Base-by-base conservation (phyloP, 2,888 invertebrate species). In the Chromoteleia sp. region DNA sequence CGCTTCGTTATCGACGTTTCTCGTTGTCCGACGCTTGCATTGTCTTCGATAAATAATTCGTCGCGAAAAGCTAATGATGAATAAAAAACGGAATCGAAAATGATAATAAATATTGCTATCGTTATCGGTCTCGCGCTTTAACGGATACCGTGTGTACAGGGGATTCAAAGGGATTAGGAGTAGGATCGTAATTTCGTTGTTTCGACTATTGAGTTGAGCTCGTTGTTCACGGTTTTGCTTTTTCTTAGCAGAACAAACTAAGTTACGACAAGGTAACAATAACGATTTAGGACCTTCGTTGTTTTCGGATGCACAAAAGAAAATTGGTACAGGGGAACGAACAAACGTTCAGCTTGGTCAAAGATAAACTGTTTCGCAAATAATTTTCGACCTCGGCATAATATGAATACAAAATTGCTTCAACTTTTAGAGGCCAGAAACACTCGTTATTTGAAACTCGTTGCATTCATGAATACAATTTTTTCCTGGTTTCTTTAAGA, bases 1-100 rank as follows among this genome's bases (percentile, higher is more conserved):
- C 76, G 73, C 68, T 84, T 81, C 82, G 81, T 81, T 80, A 71
- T 78, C 67, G 67, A 73, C 58, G 43, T 73, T 67, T 50, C 78
- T 73, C 78, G 73, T 71, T 68, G 78, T 78, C 65, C 65, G 39
- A 65, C 58, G 17, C 33, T 54, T 50, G 39, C 70, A 63, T 77
- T 70, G 41, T 70, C 68, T 68, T 70, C 61, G 61, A 39, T 54
- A 30, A 63, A 36, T 63, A 45, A 74, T 74, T 74, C 56, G 45
- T 74, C 39, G 52, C 74, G 33, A 52, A 56, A 63, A 70, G 56
- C 77, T 70, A 76, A 76, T 70, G 56, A 54, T 29, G 59, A 68
- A 12, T 30, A 33, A 14, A 33, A 30, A 65, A 14, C 65, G 50
- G 30, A 41, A 61, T 76, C 30, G n/a, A 59, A 74, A 76, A 48